These are phyloP conservation scores for Pseudorhiza aurosa DNA, from an alignment of 30 jellyfish, hydroid and myxozoan genomes.

Conservation along the genomic window DNA sequence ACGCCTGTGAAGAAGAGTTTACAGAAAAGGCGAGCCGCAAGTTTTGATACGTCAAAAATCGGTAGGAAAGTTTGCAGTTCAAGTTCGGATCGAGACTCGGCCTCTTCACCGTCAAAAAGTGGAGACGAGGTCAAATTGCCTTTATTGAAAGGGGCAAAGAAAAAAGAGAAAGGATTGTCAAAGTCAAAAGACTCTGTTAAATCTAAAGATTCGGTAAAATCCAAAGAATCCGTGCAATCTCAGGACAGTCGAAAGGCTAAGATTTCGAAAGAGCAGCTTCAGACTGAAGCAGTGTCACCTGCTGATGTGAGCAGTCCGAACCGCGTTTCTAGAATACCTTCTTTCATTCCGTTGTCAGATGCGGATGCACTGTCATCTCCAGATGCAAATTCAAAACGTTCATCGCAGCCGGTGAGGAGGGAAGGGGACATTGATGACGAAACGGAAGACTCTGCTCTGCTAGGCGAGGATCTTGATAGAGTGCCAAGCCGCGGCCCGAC, in stretches of 20 bases:
- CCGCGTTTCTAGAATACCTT: constrained; percentile 74
- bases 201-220: constrained; percentile 46
- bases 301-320: constrained; percentile 46
- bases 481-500: constrained; percentile 80
- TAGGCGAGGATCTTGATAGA: constrained; percentile 54
- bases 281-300: background rate
- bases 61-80: constrained; percentile 1
- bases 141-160: background rate
- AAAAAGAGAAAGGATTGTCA: constrained; percentile 6
- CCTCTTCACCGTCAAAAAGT: constrained; percentile 60
- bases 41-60: constrained; percentile 36
- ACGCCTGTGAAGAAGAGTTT: constrained; percentile 58
- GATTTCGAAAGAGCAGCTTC: constrained; percentile 36
- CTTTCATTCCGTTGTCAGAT: constrained; percentile 70
- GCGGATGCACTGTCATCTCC: constrained; percentile 35
- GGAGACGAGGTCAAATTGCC: constrained; percentile 32
- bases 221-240: constrained; percentile 43
- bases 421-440: background rate
- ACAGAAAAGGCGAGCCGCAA: constrained; percentile 68
- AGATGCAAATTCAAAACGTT: constrained; percentile 4
- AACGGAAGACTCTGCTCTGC: constrained; percentile 24
- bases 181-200: constrained; percentile 46
- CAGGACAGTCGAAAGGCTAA: constrained; percentile 3
- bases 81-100: constrained; percentile 18
- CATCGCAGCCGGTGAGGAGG: constrained; percentile 24